Conservation (phyloP, 2,888 invertebrate genomes). For the Lasioglossum villosulum region DNA sequence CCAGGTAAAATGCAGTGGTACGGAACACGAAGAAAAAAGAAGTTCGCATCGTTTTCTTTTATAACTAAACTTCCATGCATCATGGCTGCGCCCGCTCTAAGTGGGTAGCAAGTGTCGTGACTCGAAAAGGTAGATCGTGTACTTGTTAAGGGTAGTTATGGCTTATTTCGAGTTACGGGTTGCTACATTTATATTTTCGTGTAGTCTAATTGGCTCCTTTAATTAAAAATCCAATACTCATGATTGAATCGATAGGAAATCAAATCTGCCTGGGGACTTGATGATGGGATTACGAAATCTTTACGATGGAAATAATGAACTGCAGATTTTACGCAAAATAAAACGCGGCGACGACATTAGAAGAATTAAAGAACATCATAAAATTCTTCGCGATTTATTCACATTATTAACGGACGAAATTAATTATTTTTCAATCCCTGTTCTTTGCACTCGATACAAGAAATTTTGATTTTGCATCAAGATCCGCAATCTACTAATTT, state of each 20-base stretch:
- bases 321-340: too few relatives aligned
- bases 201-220: background rate
- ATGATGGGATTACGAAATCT: background rate
- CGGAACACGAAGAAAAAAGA: background rate
- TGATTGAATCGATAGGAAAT: background rate
- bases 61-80: background rate
- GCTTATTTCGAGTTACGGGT: background rate
- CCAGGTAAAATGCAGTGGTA: too few relatives aligned
- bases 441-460: too few relatives aligned
- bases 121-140: background rate
- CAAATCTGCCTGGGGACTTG: background rate
- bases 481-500: too few relatives aligned
- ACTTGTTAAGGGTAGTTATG: background rate
- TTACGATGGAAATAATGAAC: background rate
- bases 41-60: background rate
- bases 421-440: too few relatives aligned
- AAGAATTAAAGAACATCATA: too few relatives aligned
- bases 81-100: background rate
- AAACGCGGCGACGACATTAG: too few relatives aligned
- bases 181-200: conserved; percentile 4
- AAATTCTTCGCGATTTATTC: too few relatives aligned
- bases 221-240: background rate
- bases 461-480: too few relatives aligned
- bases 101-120: conserved; percentile 11
- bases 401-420: too few relatives aligned